Percentiles rank a stretch among this genome's conserved stretches.
These are phyloP conservation scores for Leucoma salicis DNA, from an alignment of 2,888 invertebrate species.

Conservation along the genomic window DNA sequence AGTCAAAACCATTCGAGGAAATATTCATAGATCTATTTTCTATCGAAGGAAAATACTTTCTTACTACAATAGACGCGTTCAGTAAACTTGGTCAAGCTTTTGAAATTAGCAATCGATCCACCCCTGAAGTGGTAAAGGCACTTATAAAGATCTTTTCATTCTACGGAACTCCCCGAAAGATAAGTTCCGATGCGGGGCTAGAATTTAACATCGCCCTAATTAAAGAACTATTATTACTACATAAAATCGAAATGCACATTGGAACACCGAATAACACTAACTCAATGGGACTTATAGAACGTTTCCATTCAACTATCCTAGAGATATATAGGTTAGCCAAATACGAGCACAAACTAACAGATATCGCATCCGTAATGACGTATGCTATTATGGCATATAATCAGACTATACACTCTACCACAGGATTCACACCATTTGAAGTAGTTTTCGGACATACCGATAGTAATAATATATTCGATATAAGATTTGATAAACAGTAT, in stretches of 20 bases:
- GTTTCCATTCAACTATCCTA: not conserved
- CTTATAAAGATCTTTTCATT: not conserved
- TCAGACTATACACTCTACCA: conserved; percentile 17
- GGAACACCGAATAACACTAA: not conserved
- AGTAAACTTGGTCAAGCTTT: not conserved
- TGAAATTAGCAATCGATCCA: not conserved
- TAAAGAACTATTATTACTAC: not conserved
- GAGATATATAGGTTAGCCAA: not conserved
- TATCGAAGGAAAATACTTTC: not conserved
- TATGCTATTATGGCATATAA: conserved; percentile 24
- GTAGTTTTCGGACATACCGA: conserved; percentile 25
- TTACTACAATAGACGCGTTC: not conserved
- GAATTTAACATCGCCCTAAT: not conserved
- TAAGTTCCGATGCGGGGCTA: not conserved
- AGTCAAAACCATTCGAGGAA: conserved; percentile 1
- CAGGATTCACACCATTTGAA: conserved; percentile 19
- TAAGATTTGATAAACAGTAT: conserved; percentile 14
- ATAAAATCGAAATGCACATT: not conserved
- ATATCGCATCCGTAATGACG: conserved; percentile 13
- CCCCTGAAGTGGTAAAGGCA: not conserved
- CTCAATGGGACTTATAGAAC: not conserved
- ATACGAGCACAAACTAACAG: too few relatives aligned
- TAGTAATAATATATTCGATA: conserved; percentile 10
- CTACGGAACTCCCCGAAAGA: not conserved
- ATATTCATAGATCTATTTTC: conserved; percentile 4